Conservation (phyloP, 2,113 vertebrate genomes). For the Trematocara variabile region DNA sequence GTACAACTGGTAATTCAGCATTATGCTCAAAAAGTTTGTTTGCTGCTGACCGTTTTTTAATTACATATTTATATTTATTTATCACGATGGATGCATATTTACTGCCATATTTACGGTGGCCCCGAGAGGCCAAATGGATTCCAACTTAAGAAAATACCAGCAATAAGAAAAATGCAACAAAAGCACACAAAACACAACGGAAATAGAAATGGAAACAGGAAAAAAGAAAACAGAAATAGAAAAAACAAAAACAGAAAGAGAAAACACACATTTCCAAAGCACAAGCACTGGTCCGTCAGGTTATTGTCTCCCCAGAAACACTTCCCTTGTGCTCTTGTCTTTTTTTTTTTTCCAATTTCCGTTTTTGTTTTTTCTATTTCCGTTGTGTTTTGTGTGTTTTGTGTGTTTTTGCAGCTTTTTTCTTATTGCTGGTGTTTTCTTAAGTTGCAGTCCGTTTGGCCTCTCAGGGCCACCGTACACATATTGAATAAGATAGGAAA, state of each 20-base stretch:
- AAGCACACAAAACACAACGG: background rate
- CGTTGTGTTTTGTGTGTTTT: background rate
- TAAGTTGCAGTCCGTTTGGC: background rate
- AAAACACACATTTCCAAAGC: background rate
- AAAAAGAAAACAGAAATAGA: background rate
- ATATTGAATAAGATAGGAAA: background rate
- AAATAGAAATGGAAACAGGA: background rate
- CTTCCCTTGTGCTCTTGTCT: background rate
- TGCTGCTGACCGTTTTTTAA: background rate
- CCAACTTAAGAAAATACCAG: background rate
- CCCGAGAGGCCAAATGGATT: background rate
- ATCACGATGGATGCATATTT: background rate
- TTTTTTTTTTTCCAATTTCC: rapidly evolving
- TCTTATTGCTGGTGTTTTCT: background rate
- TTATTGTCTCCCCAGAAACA: background rate
- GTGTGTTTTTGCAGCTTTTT: background rate
- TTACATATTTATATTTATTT: background rate
- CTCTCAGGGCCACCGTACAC: background rate
- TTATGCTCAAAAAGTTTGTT: background rate
- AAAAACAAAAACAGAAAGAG: background rate
- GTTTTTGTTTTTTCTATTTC: background rate
- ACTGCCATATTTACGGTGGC: rapidly evolving
- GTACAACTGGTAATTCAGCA: slow-evolving; percentile 25
- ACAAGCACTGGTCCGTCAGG: background rate
- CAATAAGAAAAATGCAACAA: background rate